Evolutionary conservation across 2,113 vertebrate genomes (phyloP), one percentile per base, ranked within the genome.

Genomic region (Nestor notabilis): DNA sequence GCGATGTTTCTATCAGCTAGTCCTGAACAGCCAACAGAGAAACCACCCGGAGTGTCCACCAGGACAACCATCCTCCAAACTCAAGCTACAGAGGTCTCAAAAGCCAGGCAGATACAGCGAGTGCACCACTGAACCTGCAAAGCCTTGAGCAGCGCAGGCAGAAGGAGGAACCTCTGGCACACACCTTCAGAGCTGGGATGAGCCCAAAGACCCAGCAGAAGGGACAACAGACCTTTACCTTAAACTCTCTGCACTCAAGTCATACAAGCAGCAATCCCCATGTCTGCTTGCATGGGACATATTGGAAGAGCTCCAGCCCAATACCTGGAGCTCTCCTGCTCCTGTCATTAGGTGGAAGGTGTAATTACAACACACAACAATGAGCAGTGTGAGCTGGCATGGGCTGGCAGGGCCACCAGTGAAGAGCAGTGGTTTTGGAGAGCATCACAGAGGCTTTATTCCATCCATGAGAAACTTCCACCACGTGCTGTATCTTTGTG

Each of bases 211-310:
- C 25, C 23, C 87, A 63, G 80, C 29, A 68, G 72, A 66, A 69
- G n/a, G 56, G 33, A 58, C 33, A 24, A 58, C 60, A 74, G 39
- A 66, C 47, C 39, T 64, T 29, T 49, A 11, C 0, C 69, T 17
- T 27, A 37, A 47, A 71, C 20, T 43, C 61, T 7, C 37, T 75
- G n/a, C 27, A 10, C 3, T 25, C 10, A 13, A 35, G 33, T 6
- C 56, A 47, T 35, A 35, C 21, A 24, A 58, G 21, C 35, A 81
- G 33, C 19, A 76, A 46, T 2, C 27, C 35, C 4, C 11, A 3
- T 0, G 11, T 2, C 39, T 72, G 46, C 55, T 44, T 14, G 6
- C 24, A 2, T 0, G 25, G 35, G 2, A 12, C 53, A 55, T 11
- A 33, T 8, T 33, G 53, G 53, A 33, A 35, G 56, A 24, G 33